Base-by-base conservation (phyloP, 2,888 invertebrate genomes). In the Lydus trimaculatus region DNA sequence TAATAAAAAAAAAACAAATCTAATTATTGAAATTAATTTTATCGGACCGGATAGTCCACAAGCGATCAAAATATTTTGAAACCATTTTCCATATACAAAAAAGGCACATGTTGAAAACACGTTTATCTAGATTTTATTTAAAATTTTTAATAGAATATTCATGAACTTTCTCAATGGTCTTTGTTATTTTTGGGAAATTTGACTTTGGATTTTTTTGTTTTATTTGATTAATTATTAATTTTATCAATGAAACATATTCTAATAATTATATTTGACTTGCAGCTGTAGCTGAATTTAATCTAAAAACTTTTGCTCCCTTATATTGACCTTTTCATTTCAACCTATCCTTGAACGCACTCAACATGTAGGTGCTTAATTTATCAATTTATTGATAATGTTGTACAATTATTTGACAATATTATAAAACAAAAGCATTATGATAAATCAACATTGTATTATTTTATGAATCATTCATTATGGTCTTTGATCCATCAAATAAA, bases 271-370 rank as follows among this genome's bases (percentile, higher is more conserved):
- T n/a, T n/a, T 7, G 3, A 15, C 28, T n/a, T 39, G 39, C 48
- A 48, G 20, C 9, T 48, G 17, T 20, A 9, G 48, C 9, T 20
- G 9, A 48, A 7, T 48, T 56, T 25, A 28, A 15, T 25, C 5
- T 5, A 56, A 6, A 20, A 9, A 13, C 13, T 52, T 56, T n/a
- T n/a, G 15, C 8, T n/a, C 25, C 1, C 5, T 56, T 17, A 15
- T 56, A n/a, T 28, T n/a, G 56, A 56, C 56, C 56, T 56, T 56
- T 56, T 4, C n/a, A n/a, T n/a, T n/a, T n/a, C n/a, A n/a, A 6
- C 11, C 28, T 9, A 52, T 52, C 23, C 20, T 52, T 23, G 52
- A 52, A n/a, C n/a, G 13, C 23, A 23, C 13, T 23, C 56, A 9
- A 56, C 6, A n/a, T 23, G 4, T 11, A 56, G 56, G 56, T 56